Conservation (phyloP, 2,888 invertebrate species). For the Coelinius sp. region DNA sequence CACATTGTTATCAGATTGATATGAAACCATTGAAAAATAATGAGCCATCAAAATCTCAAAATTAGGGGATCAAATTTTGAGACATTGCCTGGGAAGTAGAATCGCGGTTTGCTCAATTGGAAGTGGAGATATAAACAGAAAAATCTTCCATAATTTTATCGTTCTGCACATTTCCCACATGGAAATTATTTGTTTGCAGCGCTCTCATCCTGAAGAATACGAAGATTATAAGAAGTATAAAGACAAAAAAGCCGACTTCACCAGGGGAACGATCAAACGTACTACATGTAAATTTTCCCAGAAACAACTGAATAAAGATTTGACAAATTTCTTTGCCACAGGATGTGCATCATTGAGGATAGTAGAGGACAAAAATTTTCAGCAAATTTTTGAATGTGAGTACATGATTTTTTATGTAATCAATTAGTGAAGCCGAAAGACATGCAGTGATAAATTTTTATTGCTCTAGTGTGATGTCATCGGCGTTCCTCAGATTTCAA, state of each 20-base stretch:
- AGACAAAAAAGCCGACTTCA: not conserved
- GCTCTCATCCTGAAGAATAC: not conserved
- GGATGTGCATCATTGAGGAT: not conserved
- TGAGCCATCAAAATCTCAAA: too few relatives aligned
- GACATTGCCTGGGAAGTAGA: too few relatives aligned
- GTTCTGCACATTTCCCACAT: too few relatives aligned
- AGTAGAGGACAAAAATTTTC: not conserved
- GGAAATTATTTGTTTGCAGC: not conserved
- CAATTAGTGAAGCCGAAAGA: not conserved
- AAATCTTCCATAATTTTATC: not conserved
- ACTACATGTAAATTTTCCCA: conserved; percentile 7
- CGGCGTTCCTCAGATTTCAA: too few relatives aligned
- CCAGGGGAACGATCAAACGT: not conserved
- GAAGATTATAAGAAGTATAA: not conserved
- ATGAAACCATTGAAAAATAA: too few relatives aligned
- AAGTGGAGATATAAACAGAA: too few relatives aligned
- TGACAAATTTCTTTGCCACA: conserved; percentile 1
- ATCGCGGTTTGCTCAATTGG: too few relatives aligned
- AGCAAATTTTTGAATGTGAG: not conserved
- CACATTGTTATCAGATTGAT: too few relatives aligned
- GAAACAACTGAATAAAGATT: not conserved
- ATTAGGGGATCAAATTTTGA: too few relatives aligned
- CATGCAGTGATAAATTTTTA: not conserved
- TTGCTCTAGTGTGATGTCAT: too few relatives aligned
- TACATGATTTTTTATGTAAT: not conserved